Conservation (phyloP, 2,797 vertebrate genomes). For the Semaprochilodus insignis region DNA sequence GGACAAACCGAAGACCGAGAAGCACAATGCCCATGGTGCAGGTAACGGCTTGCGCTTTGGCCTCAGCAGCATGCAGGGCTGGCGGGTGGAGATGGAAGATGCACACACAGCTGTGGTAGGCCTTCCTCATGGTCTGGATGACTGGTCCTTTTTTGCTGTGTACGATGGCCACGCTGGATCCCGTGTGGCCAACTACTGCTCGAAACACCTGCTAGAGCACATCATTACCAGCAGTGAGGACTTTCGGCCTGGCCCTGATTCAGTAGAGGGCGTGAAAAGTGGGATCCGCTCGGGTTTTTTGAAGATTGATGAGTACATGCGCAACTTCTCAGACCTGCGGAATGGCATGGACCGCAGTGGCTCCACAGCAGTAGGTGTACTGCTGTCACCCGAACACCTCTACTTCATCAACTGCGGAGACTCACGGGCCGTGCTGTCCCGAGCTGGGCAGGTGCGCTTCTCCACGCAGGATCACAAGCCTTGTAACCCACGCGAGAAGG, state of each 20-base stretch:
- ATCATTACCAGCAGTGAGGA: constrained; percentile 92
- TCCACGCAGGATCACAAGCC: constrained; percentile 99
- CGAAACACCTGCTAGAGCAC: constrained; percentile 95
- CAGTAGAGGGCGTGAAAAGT: constrained; percentile 95
- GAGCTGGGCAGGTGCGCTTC: constrained; percentile 93
- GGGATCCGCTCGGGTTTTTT: constrained; percentile 98
- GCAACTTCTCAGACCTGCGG: constrained; percentile 96
- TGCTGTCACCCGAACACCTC: constrained; percentile 93
- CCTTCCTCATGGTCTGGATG: constrained; percentile 93
- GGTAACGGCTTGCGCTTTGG: constrained; percentile 95
- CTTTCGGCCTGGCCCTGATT: constrained; percentile 84
- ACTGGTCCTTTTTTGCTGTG: constrained; percentile 99
- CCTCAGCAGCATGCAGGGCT: constrained; percentile 99
- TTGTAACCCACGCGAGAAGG: constrained; percentile 96
- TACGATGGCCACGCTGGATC: constrained; percentile 98
- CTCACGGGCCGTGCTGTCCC: constrained; percentile 93
- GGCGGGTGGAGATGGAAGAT: constrained; percentile 99
- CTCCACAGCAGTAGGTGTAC: constrained; percentile 95
- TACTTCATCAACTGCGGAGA: constrained; percentile 99
- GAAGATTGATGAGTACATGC: constrained; percentile 99
- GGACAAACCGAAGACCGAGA: constrained; percentile 99
- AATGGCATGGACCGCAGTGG: constrained; percentile 99
- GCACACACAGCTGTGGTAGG: constrained; percentile 97
- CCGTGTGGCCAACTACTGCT: constrained; percentile 98
- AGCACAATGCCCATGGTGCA: constrained; percentile 95